Evolutionary conservation across 2,113 vertebrate species (phyloP), one percentile per base, ranked within the genome.

Genomic region (Sialia sialis): DNA sequence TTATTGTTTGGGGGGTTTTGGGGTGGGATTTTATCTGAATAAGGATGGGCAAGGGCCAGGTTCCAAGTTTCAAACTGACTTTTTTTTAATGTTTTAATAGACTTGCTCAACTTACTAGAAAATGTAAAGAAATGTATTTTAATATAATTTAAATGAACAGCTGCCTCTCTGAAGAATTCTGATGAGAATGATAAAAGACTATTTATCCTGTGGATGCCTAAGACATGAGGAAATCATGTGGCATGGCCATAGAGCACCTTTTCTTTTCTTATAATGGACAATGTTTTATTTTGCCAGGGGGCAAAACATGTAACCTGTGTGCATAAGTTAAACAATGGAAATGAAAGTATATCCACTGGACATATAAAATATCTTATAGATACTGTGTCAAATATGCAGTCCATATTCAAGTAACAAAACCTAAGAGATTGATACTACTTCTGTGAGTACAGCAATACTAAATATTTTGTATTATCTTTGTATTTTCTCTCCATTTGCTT

Each of bases 31-130:
- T 95, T 90, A 69, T 80, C 51, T 89, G 52, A 51, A 55, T 76
- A 80, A 80, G 55, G 26, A 76, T 44, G 19, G 30, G 64, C 94
- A 39, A 70, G 4, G 90, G 83, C 55, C 84, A 56, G 13, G 19
- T 86, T 95, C 86, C 86, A 92, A 90, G 48, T 70, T 89, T 74
- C 17, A 84, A 73, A 39, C 16, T 23, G 32, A 16, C 49, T n/a
- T 21, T 32, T 68, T 74, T 38, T 17, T 5, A 27, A 18, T 41
- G 10, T 78, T 84, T 30, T 63, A 79, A 72, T 11, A 63, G 48
- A 70, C 43, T 79, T 48, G 30, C 32, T 88, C 27, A 44, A 48
- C 34, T 60, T 68, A 56, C 3, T 89, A 30, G 18, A 87, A 87
- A 88, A 76, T 52, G 30, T 27, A 81, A 63, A 91, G 19, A 87